Percentiles rank a stretch among this genome's conserved stretches.
phyloP scores from a whole-genome alignment of 30 jellyfish, hydroid and myxozoan species.

The Turritopsis dohrnii region DNA sequence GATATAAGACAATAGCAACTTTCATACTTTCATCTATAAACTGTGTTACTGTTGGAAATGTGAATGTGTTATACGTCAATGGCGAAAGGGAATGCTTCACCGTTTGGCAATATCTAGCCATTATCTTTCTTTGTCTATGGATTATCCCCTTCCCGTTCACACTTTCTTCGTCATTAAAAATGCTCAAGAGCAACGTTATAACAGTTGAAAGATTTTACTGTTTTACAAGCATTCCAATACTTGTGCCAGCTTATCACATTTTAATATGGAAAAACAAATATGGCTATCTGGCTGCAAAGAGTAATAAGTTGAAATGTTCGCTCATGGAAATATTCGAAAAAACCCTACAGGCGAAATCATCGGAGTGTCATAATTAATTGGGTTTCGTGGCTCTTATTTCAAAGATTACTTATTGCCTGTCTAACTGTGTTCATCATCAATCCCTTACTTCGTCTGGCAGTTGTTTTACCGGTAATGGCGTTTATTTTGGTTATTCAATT shows the following conservation, averaged over 20 bases:
- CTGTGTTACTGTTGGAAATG: not conserved
- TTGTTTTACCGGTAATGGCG: not conserved
- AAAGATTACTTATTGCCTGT: not conserved
- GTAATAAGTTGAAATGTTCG: not conserved
- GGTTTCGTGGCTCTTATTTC: not conserved
- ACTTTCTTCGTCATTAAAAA: not conserved
- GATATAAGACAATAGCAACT: not conserved
- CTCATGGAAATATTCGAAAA: not conserved
- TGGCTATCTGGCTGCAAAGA: not conserved
- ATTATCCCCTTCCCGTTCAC: not conserved
- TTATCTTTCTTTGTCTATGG: not conserved
- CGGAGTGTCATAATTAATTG: not conserved
- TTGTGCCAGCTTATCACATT: not conserved
- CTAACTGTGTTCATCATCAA: not conserved
- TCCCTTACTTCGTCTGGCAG: not conserved
- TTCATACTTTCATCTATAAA: not conserved
- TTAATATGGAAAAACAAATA: not conserved
- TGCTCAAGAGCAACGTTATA: not conserved
- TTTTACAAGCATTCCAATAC: not conserved
- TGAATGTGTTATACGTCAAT: not conserved
- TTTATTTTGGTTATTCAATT: too few species aligned
- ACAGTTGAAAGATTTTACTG: not conserved
- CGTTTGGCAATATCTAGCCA: not conserved
- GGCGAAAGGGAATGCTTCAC: not conserved
- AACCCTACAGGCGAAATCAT: not conserved